phyloP scores from a whole-genome alignment of 2,113 vertebrate species.

The Ammodytes marinus region DNA sequence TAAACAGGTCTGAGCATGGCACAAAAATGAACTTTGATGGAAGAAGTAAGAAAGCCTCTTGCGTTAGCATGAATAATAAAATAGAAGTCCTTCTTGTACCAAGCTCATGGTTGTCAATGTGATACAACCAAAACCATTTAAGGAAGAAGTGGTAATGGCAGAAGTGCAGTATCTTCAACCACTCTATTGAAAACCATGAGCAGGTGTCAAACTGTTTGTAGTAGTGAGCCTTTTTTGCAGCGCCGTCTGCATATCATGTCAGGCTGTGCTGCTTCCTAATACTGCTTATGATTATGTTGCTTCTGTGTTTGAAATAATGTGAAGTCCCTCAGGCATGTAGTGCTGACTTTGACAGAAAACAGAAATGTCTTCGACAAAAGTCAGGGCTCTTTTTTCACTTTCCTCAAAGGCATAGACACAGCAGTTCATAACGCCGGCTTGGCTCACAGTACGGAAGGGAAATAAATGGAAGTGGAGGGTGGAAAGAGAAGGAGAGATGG shows the following conservation, averaged over 20 bases:
- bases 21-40: conserved; percentile 7
- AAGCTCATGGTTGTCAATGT: background rate
- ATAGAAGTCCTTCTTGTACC: background rate
- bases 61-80: too few relatives aligned
- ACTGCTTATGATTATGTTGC: too few relatives aligned
- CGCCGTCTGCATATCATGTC: too few relatives aligned
- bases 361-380: too few relatives aligned
- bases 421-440: conserved; percentile 16
- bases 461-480: conserved; percentile 39
- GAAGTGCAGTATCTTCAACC: conserved; percentile 17
- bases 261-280: too few relatives aligned
- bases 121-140: background rate
- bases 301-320: too few relatives aligned
- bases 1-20: conserved; percentile 18
- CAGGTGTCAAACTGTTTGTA: conserved; percentile 43
- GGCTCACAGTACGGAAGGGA: conserved; percentile 44
- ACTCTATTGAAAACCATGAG: conserved; percentile 31
- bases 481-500: conserved; percentile 31
- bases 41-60: background rate
- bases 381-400: too few relatives aligned
- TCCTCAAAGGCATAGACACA: conserved; percentile 71
- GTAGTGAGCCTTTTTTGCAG: too few relatives aligned
- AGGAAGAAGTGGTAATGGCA: background rate
- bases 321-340: too few relatives aligned
- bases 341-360: too few relatives aligned